Base-by-base conservation (phyloP, 1,140 invertebrate species). In the Drosophila quadrilineata region DNA sequence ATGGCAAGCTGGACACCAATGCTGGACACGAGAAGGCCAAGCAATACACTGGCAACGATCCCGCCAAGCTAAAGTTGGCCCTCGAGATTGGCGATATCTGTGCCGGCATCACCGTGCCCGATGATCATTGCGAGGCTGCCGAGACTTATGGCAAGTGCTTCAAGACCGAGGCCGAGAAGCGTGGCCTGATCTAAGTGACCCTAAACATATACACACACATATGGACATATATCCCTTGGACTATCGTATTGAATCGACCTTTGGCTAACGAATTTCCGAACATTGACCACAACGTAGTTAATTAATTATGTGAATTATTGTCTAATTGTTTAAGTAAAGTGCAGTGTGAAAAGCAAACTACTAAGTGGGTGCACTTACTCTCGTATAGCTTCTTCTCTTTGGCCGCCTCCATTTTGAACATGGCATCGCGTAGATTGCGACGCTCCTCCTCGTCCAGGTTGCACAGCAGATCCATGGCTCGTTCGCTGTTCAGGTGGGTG, bases 41-140 rank as follows among this genome's bases (percentile, higher is more conserved):
- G 41, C 52, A 86, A 36, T 79, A 69, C 9, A 65, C 63, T 0
- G 64, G 52, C 31, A 59, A 53, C 66, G 75, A 66, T 82, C 80
- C 77, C 8, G 49, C 66, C 31, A 86, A 85, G 64, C 52, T 87
- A 29, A 73, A 77, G 14, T 0, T 66, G 1, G 60, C 69, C 26
- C 38, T 71, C n/a, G 70, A 84, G 16, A 86, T 87, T n/a, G 70
- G 57, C 0, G 80, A 86, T 9, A 53, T 14, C 4, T 88, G 79
- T 31, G 31, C 70, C 0, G 71, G 38, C 3, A 54, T 87, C 14
- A 16, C 8, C 2, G 77, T 82, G 19, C 74, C 71, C 0, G 66
- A 59, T 10, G 76, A 79, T 52, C 75, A 89, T 6, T 88, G 84
- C 28, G 77, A 74, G 19, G 77, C 73, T 6, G 67, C 72, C n/a